Conservation (phyloP, 2,113 vertebrate species). For the Macquaria ambigua region DNA sequence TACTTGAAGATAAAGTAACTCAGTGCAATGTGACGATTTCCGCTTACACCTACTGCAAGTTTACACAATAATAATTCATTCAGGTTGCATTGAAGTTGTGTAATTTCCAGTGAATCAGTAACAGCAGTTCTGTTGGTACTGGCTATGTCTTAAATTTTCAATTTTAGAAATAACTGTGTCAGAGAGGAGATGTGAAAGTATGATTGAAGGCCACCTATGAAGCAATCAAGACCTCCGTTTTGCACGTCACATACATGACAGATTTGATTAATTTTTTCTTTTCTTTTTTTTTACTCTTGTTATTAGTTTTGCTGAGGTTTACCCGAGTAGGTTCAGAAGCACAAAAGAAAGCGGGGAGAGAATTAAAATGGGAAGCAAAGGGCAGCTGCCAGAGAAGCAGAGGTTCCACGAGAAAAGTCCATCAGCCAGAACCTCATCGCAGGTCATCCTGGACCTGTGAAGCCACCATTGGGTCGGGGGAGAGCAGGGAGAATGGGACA, state of each 20-base stretch:
- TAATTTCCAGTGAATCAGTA: background rate
- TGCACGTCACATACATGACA: background rate
- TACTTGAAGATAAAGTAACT: slow-evolving; percentile 26
- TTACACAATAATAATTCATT: slow-evolving; percentile 2
- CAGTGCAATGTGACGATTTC: slow-evolving; percentile 13
- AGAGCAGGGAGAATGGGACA: no score
- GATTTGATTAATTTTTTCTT: background rate
- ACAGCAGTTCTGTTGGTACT: background rate
- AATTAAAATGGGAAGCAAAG: background rate
- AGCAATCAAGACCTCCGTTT: slow-evolving; percentile 3
- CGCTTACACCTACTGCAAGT: background rate
- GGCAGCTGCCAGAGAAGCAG: slow-evolving; percentile 8
- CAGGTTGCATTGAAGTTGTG: background rate
- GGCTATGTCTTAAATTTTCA: background rate
- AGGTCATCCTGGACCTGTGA: no score
- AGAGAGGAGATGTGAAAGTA: background rate
- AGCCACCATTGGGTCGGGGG: background rate
- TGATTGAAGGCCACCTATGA: slow-evolving; percentile 1
- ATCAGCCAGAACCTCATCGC: no score
- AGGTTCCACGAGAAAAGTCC: background rate
- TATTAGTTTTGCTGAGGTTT: slow-evolving; percentile 1
- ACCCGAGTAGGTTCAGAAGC: background rate
- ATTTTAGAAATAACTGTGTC: background rate
- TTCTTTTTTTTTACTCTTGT: background rate
- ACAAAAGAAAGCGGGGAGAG: background rate